Base-by-base conservation (phyloP, 2,888 invertebrate species). In the Tuta absoluta region DNA sequence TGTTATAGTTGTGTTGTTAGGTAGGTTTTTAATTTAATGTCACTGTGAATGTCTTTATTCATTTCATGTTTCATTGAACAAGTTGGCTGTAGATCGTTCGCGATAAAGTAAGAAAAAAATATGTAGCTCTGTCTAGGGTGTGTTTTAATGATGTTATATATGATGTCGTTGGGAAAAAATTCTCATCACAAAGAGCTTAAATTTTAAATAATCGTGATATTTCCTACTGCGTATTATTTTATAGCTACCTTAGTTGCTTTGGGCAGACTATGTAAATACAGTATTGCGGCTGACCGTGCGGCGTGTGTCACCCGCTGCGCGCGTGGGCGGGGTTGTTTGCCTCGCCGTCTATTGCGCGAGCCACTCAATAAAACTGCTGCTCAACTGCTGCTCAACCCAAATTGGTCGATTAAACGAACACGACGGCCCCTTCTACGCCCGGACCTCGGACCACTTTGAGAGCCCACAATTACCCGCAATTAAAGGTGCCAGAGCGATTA, bases 311-410 rank as follows among this genome's bases (percentile, higher is more conserved):
- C 70, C n/a, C 63, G 60, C 64, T 49, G 24, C 53, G 70, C 73
- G 80, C 78, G 89, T 89, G 79, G 89, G 89, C 83, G 88, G 82
- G 79, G 85, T 82, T 82, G 90, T 85, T 89, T 84, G 87, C 89
- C 90, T 90, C 87, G 87, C 69, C 78, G 79, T 77, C 82, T 82
- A 85, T 87, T 87, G 86, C 89, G 87, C 85, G 89, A 84, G 83
- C 78, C 76, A 81, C 84, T 83, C 84, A 84, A 87, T 87, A 86
- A 85, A 86, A 86, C 82, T 82, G 83, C 78, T 83, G 82, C 82
- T 81, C 75, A 78, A 77, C 76, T 82, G 83, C 78, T 82, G 82
- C 81, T 81, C 75, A 78, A 77, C 76, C 80, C 77, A 81, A 86
- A 83, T 85, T 83, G 80, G 78, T 77, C 79, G 73, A 78, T 78